Conservation (phyloP, 2,888 invertebrate species). For the Caenorhabditis sp. region DNA sequence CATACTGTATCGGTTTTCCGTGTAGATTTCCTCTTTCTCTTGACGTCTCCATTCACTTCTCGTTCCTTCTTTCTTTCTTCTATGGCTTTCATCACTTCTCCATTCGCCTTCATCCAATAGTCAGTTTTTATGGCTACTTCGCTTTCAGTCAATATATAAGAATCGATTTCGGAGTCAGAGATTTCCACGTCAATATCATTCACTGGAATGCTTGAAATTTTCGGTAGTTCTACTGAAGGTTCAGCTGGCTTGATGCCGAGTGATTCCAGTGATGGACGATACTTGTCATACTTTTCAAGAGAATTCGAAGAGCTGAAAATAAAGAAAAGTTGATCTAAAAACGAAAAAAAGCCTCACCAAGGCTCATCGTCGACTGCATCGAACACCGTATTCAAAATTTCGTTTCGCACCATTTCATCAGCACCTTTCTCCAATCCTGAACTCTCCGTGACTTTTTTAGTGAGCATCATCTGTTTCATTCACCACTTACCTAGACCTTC, state of each 20-base stretch:
- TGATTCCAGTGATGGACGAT: constrained; percentile 77
- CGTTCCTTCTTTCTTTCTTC: constrained; percentile 86
- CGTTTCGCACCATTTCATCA: constrained; percentile 55
- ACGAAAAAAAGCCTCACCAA: neutral
- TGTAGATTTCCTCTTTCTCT: constrained; percentile 87
- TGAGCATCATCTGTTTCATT: constrained; percentile 7
- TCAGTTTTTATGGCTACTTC: constrained; percentile 91
- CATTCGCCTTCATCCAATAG: constrained; percentile 93
- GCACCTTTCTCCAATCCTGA: constrained; percentile 57
- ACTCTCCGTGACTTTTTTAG: constrained; percentile 10
- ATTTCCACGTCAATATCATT: constrained; percentile 85
- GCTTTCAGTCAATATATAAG: constrained; percentile 80
- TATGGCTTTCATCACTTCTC: constrained; percentile 90
- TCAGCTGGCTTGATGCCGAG: constrained; percentile 72
- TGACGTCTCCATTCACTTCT: constrained; percentile 86
- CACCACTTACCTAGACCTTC: constrained; percentile 58
- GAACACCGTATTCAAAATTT: constrained; percentile 57
- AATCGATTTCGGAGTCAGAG: constrained; percentile 93
- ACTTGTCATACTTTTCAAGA: constrained; percentile 45
- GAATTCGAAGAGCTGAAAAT: constrained; percentile 48
- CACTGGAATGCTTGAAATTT: neutral
- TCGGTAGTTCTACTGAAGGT: neutral
- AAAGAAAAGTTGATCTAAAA: neutral
- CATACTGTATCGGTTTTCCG: constrained; percentile 12
- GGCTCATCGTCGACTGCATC: constrained; percentile 54